These are phyloP conservation scores for Lamproptera curius DNA, from an alignment of 2,888 invertebrate species.

Conservation along the genomic window DNA sequence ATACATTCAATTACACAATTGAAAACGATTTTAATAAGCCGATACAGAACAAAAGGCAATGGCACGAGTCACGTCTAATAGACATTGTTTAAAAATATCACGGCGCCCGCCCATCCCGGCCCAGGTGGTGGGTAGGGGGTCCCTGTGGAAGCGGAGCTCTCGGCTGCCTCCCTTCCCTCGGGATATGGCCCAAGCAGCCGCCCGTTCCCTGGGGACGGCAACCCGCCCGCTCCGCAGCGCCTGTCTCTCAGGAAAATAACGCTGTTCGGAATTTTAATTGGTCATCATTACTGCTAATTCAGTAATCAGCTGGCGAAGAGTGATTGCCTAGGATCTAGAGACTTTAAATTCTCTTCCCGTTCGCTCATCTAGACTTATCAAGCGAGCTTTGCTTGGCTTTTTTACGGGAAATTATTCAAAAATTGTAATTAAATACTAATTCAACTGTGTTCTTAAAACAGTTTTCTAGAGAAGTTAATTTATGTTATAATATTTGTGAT, in stretches of 20 bases:
- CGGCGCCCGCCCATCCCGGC: constrained; percentile 44
- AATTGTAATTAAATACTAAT: too few relatives aligned
- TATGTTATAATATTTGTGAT: too few relatives aligned
- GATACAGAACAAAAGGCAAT: constrained; percentile 10
- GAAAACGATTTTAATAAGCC: constrained; percentile 1
- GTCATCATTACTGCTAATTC: constrained; percentile 28
- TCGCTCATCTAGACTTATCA: too few relatives aligned
- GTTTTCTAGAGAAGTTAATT: too few relatives aligned
- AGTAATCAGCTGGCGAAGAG: too few relatives aligned
- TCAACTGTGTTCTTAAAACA: too few relatives aligned
- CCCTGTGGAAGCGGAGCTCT: constrained; percentile 59
- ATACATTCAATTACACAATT: too few relatives aligned
- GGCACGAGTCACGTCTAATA: constrained; percentile 28
- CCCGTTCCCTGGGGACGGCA: constrained; percentile 61
- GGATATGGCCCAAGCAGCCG: constrained; percentile 67
- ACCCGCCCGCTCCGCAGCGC: constrained; percentile 41
- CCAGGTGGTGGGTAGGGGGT: constrained; percentile 34
- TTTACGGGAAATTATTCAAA: too few relatives aligned
- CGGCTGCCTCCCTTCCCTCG: constrained; percentile 69
- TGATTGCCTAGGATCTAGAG: too few relatives aligned
- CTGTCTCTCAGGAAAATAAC: constrained; percentile 47
- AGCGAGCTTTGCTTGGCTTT: too few relatives aligned
- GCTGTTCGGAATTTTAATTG: constrained; percentile 71
- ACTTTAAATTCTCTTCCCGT: too few relatives aligned
- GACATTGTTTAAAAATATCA: constrained; percentile 69